Conservation (phyloP, 1,140 invertebrate genomes). For the Drosophila sucinea region DNA sequence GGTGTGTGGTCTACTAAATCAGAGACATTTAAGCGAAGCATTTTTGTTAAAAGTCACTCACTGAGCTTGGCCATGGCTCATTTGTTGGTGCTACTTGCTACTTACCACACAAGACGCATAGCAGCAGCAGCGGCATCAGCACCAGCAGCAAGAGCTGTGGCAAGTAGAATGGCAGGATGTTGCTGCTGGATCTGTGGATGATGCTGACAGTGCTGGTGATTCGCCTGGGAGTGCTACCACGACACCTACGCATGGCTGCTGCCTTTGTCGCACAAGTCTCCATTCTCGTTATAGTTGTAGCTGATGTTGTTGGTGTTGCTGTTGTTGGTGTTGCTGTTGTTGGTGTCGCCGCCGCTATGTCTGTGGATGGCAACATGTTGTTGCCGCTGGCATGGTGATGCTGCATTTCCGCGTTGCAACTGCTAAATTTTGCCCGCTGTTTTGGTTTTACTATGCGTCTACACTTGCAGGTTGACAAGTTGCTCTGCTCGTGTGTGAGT, state of each 20-base stretch:
- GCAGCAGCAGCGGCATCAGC: slow-evolving; percentile 48
- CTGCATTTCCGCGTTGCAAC: slow-evolving; percentile 66
- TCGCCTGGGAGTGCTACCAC: slow-evolving; percentile 29
- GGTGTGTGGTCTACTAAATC: slow-evolving; percentile 63
- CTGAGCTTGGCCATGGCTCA: slow-evolving; percentile 62
- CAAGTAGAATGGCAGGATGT: slow-evolving; percentile 18
- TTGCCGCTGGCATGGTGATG: slow-evolving; percentile 52
- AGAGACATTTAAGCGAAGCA: slow-evolving; percentile 76
- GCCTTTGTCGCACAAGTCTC: slow-evolving; percentile 17
- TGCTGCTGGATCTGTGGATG: slow-evolving; percentile 19
- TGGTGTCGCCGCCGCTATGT: slow-evolving; percentile 25
- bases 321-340: background rate
- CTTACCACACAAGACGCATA: slow-evolving; percentile 71
- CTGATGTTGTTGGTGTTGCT: slow-evolving; percentile 7
- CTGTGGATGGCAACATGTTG: slow-evolving; percentile 66
- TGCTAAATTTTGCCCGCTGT: slow-evolving; percentile 36
- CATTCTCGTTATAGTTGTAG: slow-evolving; percentile 1
- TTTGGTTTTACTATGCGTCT: slow-evolving; percentile 39
- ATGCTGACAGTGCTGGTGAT: slow-evolving; percentile 22
- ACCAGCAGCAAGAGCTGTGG: slow-evolving; percentile 29
- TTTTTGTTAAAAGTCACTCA: slow-evolving; percentile 75
- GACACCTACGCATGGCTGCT: slow-evolving; percentile 55
- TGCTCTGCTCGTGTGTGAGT: slow-evolving; percentile 17
- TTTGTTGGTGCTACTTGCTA: slow-evolving; percentile 44
- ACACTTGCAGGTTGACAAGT: slow-evolving; percentile 36